Conservation (phyloP, 2,797 vertebrate species). For the Muscicapa comitata region DNA sequence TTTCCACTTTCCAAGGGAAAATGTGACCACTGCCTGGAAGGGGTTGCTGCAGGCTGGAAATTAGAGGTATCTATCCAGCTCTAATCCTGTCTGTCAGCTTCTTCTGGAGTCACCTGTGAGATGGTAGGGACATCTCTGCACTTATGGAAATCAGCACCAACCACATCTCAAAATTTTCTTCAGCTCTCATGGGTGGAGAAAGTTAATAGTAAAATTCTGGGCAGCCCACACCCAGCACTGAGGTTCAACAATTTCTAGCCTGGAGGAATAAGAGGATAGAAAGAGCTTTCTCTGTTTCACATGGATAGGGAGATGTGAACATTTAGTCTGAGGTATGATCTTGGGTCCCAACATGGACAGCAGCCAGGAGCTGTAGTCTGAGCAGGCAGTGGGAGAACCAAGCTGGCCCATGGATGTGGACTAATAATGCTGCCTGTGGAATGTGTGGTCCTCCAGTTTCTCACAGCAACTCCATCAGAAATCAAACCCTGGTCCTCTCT, state of each 20-base stretch:
- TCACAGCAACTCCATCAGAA: neutral
- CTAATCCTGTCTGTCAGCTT: neutral
- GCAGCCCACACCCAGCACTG: neutral
- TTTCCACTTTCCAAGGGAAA: neutral
- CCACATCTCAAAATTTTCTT: neutral
- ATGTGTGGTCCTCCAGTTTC: accelerated
- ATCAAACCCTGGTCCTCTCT: neutral
- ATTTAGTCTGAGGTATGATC: neutral
- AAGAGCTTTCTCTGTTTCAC: neutral
- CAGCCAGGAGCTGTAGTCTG: neutral
- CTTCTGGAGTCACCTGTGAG: neutral
- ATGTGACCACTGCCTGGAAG: neutral
- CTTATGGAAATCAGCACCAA: neutral
- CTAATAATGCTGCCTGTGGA: neutral
- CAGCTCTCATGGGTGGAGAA: neutral
- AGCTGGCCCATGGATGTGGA: neutral
- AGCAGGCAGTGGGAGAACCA: neutral
- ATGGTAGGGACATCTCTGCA: neutral
- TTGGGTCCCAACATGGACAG: neutral
- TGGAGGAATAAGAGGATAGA: neutral
- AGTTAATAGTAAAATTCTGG: neutral
- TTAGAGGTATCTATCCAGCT: neutral
- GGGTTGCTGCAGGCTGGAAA: neutral
- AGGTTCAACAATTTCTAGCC: neutral
- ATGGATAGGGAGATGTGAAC: neutral